phyloP scores from a whole-genome alignment of 2,113 vertebrate species.

The Leucopternis melanops region DNA sequence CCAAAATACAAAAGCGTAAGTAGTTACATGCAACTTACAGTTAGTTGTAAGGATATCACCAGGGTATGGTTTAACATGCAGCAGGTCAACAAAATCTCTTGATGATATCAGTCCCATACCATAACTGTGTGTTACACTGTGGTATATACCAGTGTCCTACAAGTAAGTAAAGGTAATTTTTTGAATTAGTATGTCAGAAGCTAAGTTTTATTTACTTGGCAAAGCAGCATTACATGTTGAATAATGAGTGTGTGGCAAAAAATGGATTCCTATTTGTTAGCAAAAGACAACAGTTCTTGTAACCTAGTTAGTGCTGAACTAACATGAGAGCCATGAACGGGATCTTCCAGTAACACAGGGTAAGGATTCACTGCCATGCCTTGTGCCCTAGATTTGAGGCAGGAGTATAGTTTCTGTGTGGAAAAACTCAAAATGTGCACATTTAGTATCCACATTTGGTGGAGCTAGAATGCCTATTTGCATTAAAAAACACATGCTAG shows the following conservation, averaged over 20 bases:
- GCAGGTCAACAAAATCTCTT: constrained; percentile 66
- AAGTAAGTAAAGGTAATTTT: not conserved
- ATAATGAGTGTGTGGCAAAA: not conserved
- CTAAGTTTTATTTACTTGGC: not conserved
- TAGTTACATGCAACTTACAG: constrained; percentile 39
- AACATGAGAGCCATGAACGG: not conserved
- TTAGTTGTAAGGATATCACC: constrained; percentile 60
- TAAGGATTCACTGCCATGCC: not conserved
- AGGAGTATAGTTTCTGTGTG: not conserved
- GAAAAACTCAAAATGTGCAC: not conserved
- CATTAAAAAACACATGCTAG: not conserved
- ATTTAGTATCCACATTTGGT: not conserved
- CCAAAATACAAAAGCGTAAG: not conserved
- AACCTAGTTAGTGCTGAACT: not conserved
- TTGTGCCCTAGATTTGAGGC: not conserved
- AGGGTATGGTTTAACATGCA: constrained; percentile 51
- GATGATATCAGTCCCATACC: constrained; percentile 68
- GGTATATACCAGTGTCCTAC: constrained; percentile 66
- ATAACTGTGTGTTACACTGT: constrained; percentile 64
- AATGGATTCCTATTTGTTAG: not conserved
- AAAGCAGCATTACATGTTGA: not conserved
- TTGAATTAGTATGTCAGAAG: not conserved
- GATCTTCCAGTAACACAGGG: not conserved
- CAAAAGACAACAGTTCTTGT: not conserved
- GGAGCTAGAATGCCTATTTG: not conserved